Base-by-base conservation (phyloP, 2,888 invertebrate genomes). In the Yponomeuta malinellus region DNA sequence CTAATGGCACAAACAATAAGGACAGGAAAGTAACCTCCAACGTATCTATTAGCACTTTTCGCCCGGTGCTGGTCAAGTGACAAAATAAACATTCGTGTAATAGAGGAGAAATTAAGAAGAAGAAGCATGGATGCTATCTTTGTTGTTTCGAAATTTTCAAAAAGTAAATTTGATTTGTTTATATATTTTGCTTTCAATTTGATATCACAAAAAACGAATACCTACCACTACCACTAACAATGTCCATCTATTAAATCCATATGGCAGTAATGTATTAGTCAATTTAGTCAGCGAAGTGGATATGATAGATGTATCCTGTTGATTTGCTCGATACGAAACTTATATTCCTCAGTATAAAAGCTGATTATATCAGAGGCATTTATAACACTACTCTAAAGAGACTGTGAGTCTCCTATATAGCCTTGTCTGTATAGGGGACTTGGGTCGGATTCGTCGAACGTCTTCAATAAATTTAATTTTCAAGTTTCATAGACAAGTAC, bases 261-360 rank as follows among this genome's bases (percentile, higher is more conserved):
- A 59, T 15, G 52, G 52, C 15, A 59, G 15, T 59, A 4, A 59
- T 59, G 12, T 12, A 5, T 59, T 59, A 59, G 43, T 8, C 43
- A 43, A 43, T 43, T 12, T 59, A 59, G 65, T 31, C 33, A 29
- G 12, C 65, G 33, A 33, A 65, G 31, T 65, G 12, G 33, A 65
- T 29, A 31, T 65, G 65, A 65, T 31, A 65, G 65, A 65, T 29
- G 65, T 65, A 29, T 65, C 65, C 65, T 65, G 65, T 29, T 65
- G 33, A 65, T 65, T 12, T 31, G 29, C 65, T 33, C 12, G 65
- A 65, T 65, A 65, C 65, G 33, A 65, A 15, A 15, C 52, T 29
- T 33, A 65, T 33, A 65, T 65, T 23, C 33, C 33, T 23, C 31
- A 65, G 33, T 65, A 65, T 65, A 29, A 65, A 65, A 29, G 29